These are phyloP conservation scores for Hyaena hyaena DNA, from an alignment of 2,113 vertebrate species.

Conservation along the genomic window DNA sequence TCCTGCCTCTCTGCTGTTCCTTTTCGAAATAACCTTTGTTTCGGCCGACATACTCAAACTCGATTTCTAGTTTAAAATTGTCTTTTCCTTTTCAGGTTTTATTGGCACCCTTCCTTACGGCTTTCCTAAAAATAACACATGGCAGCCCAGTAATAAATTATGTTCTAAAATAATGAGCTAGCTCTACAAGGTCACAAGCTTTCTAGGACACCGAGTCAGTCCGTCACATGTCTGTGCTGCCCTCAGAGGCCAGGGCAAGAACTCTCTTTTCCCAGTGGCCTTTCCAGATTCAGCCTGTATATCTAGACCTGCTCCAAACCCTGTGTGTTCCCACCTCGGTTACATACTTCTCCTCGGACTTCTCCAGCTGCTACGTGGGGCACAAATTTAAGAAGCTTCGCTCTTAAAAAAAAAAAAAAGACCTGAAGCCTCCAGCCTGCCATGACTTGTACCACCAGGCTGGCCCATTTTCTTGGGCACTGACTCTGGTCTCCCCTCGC, in stretches of 20 bases:
- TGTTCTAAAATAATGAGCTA: neutral
- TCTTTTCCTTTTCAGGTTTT: neutral
- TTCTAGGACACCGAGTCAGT: neutral
- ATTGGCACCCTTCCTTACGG: neutral
- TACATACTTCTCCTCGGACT: neutral
- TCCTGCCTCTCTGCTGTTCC: neutral
- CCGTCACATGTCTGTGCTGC: neutral
- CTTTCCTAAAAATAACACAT: neutral
- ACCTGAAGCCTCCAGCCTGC: no score
- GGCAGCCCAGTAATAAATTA: neutral
- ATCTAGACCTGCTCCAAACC: neutral
- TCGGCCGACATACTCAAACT: neutral
- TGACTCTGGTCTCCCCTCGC: rapidly evolving
- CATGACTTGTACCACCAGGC: rapidly evolving
- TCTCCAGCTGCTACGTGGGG: neutral
- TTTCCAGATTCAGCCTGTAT: neutral
- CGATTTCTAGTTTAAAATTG: neutral
- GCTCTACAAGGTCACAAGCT: neutral
- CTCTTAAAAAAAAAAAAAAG: neutral
- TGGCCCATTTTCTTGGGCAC: neutral
- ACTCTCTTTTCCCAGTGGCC: neutral
- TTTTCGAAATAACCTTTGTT: neutral
- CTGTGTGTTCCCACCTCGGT: neutral
- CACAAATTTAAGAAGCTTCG: neutral
- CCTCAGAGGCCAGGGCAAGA: neutral